Conservation (phyloP, 2,797 vertebrate genomes). For the Neoniphon sammara region DNA sequence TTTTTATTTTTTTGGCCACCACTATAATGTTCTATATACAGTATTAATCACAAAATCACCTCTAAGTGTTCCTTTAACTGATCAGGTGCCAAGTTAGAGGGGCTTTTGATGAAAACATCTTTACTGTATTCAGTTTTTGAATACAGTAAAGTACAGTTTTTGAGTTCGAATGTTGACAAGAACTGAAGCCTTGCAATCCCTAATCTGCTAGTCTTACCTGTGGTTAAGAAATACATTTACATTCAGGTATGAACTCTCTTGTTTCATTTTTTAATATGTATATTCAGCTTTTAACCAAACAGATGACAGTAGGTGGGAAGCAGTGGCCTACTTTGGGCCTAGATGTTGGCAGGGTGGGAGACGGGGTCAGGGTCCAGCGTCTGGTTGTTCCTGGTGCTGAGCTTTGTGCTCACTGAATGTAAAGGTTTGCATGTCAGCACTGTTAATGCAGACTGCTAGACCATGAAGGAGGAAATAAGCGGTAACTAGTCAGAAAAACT, state of each 20-base stretch:
- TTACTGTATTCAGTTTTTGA: not conserved
- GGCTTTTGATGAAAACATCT: not conserved
- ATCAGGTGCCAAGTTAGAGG: not conserved
- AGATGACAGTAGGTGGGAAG: conserved; percentile 28
- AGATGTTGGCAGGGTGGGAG: conserved; percentile 25
- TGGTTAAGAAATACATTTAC: not conserved
- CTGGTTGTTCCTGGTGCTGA: conserved; percentile 46
- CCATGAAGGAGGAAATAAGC: conserved; percentile 35
- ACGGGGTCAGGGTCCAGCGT: conserved; percentile 57
- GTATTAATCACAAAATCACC: too few species aligned
- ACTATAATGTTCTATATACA: too few species aligned
- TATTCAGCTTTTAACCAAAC: conserved; percentile 14
- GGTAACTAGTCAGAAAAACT: conserved; percentile 28
- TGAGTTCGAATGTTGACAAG: not conserved
- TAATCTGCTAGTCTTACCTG: not conserved
- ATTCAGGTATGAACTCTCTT: conserved; percentile 1
- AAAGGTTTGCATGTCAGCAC: conserved; percentile 34
- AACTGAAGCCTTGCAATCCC: not conserved
- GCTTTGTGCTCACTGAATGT: conserved; percentile 58
- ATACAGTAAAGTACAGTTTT: not conserved
- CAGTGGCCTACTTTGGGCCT: conserved; percentile 37
- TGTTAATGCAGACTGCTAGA: conserved; percentile 47
- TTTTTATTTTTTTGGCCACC: too few species aligned
- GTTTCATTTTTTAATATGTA: conserved; percentile 3
- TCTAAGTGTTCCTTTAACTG: not conserved